A percentile compares a stretch with the other conserved stretches of the same genome.
Conservation (phyloP, 2,113 vertebrate species). For the Tapirus terrestris region DNA sequence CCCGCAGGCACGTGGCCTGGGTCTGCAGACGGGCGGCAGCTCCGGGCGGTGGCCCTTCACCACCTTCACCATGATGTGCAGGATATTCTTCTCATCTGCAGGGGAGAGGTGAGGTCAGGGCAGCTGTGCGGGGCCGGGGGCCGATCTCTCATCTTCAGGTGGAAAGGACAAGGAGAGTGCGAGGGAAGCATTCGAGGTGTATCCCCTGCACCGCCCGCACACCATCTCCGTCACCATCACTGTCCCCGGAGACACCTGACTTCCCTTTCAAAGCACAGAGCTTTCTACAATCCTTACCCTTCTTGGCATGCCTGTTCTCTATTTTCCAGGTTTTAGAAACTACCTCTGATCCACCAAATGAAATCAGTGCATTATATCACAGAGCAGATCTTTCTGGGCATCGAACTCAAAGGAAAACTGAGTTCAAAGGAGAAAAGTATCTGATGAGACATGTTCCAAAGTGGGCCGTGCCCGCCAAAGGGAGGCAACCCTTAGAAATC, state of each 20-base stretch:
- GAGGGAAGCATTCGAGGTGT: accelerated
- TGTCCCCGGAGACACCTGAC: accelerated
- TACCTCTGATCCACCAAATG: accelerated
- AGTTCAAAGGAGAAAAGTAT: neutral
- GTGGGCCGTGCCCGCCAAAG: neutral
- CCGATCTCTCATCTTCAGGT: accelerated
- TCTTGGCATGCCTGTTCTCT: accelerated
- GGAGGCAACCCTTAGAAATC: accelerated
- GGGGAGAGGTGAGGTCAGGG: constrained; percentile 45
- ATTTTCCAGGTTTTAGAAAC: no score
- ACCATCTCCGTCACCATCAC: accelerated
- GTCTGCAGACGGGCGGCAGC: constrained; percentile 90
- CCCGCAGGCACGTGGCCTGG: constrained; percentile 90
- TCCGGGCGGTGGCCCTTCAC: constrained; percentile 96
- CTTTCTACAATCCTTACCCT: neutral
- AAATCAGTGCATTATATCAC: neutral
- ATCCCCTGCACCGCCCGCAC: accelerated
- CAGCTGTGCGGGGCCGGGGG: neutral
- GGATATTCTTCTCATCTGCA: constrained; percentile 97
- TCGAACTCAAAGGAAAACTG: neutral
- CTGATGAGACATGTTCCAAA: neutral
- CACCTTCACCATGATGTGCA: constrained; percentile 99
- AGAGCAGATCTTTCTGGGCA: neutral
- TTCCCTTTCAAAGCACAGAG: neutral
- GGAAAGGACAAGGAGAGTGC: neutral